Base-by-base conservation (phyloP, 2,797 vertebrate genomes). In the Molossus alvarezi region DNA sequence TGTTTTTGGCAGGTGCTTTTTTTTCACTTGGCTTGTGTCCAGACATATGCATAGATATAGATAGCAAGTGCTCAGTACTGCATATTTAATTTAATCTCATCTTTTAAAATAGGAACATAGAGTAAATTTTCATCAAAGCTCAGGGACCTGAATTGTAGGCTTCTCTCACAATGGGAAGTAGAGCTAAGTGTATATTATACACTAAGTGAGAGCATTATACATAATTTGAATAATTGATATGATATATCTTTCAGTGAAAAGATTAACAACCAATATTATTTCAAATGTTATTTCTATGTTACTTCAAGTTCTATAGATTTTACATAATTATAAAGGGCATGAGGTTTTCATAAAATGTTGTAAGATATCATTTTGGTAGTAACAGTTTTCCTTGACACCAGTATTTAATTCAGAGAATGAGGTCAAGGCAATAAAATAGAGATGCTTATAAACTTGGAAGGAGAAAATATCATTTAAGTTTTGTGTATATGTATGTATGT, bases 351-450 rank as follows among this genome's bases (percentile, higher is more conserved):
- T 86, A 20, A 84, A 91, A 83, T 45, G 93, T 58, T 94, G 1
- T 64, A 58, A 60, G 41, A 64, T 27, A 75, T 2, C 18, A 87
- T 90, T 94, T 97, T 73, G 12, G 7, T 82, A 95, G 60, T 84
- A 88, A 58, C 0, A 91, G 53, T 45, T 91, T 94, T 84, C 53
- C n/a, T 90, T 88, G 37, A 88, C 12, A 71, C 41, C 67, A 45
- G 12, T 90, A 67, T 94, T 93, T 95, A 94, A 90, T 86, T 95
- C 82, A 90, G 29, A 91, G 64, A 95, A 69, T 93, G n/a, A 86
- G 29, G 67, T 27, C 69, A 85, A 83, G 45, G 58, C 9, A 51
- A 25, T 83, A 41, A 94, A 57, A 95, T 51, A 11, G 25, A 18
- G 17, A 55, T 72, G 21, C 80, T 58, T 15, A 1, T 51, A 76